phyloP scores from a whole-genome alignment of 2,113 vertebrate genomes.

The Rhinolophus sinicus region DNA sequence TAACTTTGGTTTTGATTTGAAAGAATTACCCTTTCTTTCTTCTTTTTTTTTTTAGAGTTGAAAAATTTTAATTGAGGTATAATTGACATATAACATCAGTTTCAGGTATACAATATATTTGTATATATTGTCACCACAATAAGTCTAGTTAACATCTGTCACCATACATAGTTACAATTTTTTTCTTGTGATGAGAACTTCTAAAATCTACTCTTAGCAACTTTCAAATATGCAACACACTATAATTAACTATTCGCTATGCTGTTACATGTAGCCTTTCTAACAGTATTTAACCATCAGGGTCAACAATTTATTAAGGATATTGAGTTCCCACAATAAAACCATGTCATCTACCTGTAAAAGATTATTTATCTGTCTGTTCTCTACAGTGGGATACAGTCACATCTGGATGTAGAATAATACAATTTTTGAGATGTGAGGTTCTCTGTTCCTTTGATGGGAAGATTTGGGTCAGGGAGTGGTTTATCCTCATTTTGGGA shows the following conservation, averaged over 20 bases:
- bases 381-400: not conserved
- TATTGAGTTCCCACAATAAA: constrained; percentile 3
- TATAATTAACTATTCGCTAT: not conserved
- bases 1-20: constrained; percentile 9
- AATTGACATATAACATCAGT: not conserved
- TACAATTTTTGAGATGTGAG: not conserved
- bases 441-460: not conserved
- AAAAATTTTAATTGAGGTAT: not conserved
- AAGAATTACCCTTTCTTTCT: not conserved
- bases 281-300: not conserved
- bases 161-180: not conserved
- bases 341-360: not conserved
- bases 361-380: not conserved
- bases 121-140: not conserved
- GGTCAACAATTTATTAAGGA: not conserved
- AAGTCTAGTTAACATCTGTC: not conserved
- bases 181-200: not conserved
- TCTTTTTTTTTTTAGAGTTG: not conserved
- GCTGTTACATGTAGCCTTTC: not conserved
- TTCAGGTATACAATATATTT: not conserved
- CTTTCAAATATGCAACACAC: not conserved
- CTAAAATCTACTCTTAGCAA: not conserved
- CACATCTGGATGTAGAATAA: not conserved
- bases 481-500: not conserved
- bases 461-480: not conserved